Evolutionary conservation across 2,888 invertebrate genomes (phyloP), one percentile per base, ranked within the genome.

Genomic region (Drosophila atroscutellata): DNA sequence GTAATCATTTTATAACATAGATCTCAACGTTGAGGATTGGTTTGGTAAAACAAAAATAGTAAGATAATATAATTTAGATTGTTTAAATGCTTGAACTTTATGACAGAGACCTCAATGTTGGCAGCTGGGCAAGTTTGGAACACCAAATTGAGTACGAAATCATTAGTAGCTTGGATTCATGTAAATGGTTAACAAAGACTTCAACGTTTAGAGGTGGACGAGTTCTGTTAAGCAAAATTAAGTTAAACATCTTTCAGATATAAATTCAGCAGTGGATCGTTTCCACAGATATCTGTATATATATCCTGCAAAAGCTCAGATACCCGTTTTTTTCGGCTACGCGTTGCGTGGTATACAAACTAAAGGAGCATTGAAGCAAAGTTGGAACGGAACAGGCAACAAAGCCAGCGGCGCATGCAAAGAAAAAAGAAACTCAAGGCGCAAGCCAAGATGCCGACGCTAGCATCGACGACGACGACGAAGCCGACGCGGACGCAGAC

Each of bases 341-440:
- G 9, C 5, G 20, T 45, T 47, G 26, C 47, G 49, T 15, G 76
- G 72, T 66, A 75, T 72, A 5, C 3, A 42, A 51, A 54, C 71
- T 61, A n/a, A 77, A 64, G 73, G 77, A 73, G 69, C 63, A 26
- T 9, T 49, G 42, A 60, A 39, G 52, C 52, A 13, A 24, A 39
- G 61, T 42, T 26, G 50, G 62, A 77, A 60, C 51, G 65, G 45
- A 66, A 37, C 54, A 54, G 60, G 54, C 66, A 71, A 63, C 59
- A 66, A 57, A 58, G 36, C 26, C 55, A 64, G 39, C 56, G 57
- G 76, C 76, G 61, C 64, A 64, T 71, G 60, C 50, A 57, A 62
- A 55, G 59, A 65, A 74, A 45, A 74, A 70, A 28, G n/a, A 50
- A 60, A 65, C 55, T 30, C 9, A 70, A 71, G 63, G 62, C 70